Evolutionary conservation across 2,797 vertebrate species (phyloP).

Genomic region (Pyrocephalus nanus): DNA sequence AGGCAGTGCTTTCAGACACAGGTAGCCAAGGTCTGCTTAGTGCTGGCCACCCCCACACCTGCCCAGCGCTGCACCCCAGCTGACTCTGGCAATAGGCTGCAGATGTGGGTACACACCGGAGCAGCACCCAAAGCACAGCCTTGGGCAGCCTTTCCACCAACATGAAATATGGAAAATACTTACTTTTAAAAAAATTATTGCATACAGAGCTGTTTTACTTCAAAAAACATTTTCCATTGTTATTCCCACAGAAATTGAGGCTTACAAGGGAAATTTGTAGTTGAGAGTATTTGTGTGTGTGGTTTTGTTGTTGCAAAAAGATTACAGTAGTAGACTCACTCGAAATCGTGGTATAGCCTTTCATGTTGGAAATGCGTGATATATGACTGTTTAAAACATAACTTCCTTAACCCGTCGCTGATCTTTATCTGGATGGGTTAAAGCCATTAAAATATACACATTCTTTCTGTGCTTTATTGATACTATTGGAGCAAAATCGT

Average conservation of each 20-base stretch:
- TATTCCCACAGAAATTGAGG: neutral
- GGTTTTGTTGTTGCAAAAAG: neutral
- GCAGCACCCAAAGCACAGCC: neutral
- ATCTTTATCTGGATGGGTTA: neutral
- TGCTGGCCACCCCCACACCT: neutral
- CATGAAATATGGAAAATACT: neutral
- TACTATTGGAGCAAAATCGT: neutral
- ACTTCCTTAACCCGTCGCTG: neutral
- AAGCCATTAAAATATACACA: neutral
- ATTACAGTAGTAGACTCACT: neutral
- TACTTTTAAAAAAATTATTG: neutral
- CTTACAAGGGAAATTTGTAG: neutral
- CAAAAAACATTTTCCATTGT: neutral
- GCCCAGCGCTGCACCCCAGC: neutral
- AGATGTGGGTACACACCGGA: rapidly evolving
- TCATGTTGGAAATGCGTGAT: neutral
- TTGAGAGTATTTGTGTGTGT: neutral
- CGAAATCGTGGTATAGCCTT: neutral
- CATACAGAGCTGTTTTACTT: neutral
- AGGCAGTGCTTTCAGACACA: neutral
- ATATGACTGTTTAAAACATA: neutral
- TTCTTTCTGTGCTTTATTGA: neutral
- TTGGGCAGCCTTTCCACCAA: neutral
- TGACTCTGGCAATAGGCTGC: neutral
- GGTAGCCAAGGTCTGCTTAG: neutral